These are phyloP conservation scores for Clitarchus hookeri DNA, from an alignment of 2,888 invertebrate genomes.

Conservation along the genomic window DNA sequence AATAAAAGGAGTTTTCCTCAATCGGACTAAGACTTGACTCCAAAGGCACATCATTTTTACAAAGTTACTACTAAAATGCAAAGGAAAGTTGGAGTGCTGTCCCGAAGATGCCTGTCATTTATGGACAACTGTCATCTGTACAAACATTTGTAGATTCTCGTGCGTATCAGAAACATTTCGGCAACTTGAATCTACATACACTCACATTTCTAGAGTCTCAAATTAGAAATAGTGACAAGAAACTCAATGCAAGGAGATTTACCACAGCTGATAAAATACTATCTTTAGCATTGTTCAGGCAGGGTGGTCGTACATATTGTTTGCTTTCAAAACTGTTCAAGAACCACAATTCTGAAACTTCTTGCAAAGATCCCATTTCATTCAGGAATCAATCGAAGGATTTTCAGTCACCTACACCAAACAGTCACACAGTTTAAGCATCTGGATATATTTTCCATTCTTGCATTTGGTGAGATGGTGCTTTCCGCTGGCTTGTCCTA, in stretches of 20 bases:
- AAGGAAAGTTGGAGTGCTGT: no score
- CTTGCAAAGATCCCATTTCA: not conserved
- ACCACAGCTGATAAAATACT: constrained; percentile 5
- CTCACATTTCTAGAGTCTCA: constrained; percentile 15
- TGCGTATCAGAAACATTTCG: not conserved
- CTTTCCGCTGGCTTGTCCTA: not conserved
- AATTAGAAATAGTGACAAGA: not conserved
- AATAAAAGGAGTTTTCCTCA: no score
- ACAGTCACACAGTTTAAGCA: not conserved
- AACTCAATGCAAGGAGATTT: not conserved
- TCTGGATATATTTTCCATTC: not conserved
- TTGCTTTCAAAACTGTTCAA: not conserved
- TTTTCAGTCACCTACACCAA: not conserved
- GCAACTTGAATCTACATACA: not conserved
- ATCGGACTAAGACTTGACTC: no score
- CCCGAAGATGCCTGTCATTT: no score
- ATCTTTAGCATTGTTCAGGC: not conserved
- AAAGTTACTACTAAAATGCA: no score
- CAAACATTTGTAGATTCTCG: not conserved
- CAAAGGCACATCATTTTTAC: no score
- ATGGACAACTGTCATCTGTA: not conserved
- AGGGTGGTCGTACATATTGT: not conserved
- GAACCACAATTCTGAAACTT: not conserved
- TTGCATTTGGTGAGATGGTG: not conserved
- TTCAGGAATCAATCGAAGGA: not conserved